phyloP scores from a whole-genome alignment of 2,888 invertebrate genomes.

The Macrosiphum euphorbiae region DNA sequence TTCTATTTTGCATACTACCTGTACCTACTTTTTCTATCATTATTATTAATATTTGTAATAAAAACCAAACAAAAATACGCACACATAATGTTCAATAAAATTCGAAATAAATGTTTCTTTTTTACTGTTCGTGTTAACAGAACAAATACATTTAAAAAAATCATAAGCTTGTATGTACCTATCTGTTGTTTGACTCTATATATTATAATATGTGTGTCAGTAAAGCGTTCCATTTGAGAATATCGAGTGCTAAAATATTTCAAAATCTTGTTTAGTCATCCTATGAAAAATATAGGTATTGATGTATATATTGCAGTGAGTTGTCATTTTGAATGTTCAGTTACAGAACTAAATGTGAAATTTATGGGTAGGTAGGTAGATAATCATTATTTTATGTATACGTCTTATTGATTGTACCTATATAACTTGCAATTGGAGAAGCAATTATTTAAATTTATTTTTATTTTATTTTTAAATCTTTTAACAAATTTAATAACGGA shows the following conservation, averaged over 20 bases:
- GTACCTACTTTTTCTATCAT: background rate
- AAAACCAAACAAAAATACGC: background rate
- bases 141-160: background rate
- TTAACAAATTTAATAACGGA: background rate
- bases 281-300: background rate
- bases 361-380: background rate
- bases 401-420: background rate
- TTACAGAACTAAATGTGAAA: background rate
- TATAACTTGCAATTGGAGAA: background rate
- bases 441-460: background rate
- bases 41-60: background rate
- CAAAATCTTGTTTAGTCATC: background rate
- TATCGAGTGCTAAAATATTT: slow-evolving; percentile 16
- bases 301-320: background rate
- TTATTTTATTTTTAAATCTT: background rate
- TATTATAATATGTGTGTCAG: slow-evolving; percentile 9
- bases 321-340: background rate
- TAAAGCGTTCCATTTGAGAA: background rate
- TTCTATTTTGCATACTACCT: background rate
- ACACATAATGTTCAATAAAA: background rate
- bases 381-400: background rate
- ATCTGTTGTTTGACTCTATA: background rate
- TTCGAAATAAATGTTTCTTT: background rate
- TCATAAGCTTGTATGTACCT: background rate
- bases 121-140: background rate